Conservation (phyloP, 2,113 vertebrate genomes). For the Ibidorhyncha struthersii region DNA sequence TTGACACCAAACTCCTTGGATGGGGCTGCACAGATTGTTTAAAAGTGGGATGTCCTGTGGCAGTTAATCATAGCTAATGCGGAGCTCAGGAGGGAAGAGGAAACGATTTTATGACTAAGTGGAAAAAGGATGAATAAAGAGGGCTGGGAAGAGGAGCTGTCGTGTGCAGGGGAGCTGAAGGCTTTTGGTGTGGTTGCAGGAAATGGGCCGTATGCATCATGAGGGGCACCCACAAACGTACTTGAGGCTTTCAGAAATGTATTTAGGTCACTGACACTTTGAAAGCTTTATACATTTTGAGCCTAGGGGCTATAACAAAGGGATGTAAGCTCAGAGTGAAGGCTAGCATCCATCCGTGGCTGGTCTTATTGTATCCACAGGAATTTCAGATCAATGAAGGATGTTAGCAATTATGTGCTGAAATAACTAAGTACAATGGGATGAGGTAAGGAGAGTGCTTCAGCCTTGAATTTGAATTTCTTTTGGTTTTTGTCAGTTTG, state of each 20-base stretch:
- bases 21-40: not conserved
- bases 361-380: slow-evolving; percentile 58
- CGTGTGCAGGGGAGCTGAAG: not conserved
- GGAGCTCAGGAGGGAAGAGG: not conserved
- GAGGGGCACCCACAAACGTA: not conserved
- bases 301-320: slow-evolving; percentile 42
- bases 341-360: slow-evolving; percentile 58
- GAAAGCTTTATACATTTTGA: slow-evolving; percentile 42
- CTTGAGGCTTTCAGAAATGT: not conserved
- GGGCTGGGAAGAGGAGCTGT: not conserved
- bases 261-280: slow-evolving; percentile 59
- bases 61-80: not conserved
- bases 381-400: slow-evolving; percentile 67
- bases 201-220: not conserved
- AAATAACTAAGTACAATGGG: slow-evolving; percentile 65
- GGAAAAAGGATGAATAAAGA: not conserved
- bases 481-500: slow-evolving; percentile 21
- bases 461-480: slow-evolving; percentile 61
- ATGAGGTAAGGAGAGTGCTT: slow-evolving; percentile 40
- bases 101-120: slow-evolving; percentile 30
- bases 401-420: slow-evolving; percentile 71
- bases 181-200: not conserved
- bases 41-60: slow-evolving; percentile 9
- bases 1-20: not conserved
- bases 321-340: slow-evolving; percentile 33